Base-by-base conservation (phyloP, 2,888 invertebrate species). In the Yponomeuta evonymella region DNA sequence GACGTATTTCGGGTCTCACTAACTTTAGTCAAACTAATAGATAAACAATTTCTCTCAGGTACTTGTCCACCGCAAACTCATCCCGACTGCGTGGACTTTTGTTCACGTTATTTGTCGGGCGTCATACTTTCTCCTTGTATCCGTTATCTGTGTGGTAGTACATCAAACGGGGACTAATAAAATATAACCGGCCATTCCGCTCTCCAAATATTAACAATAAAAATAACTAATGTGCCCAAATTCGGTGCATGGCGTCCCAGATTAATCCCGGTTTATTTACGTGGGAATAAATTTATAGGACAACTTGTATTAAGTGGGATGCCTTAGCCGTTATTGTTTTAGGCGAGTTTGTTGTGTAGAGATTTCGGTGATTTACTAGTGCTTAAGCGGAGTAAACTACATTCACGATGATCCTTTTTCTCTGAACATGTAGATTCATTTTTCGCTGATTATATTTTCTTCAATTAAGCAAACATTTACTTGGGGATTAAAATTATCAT, bases 151-250 rank as follows among this genome's bases (percentile, higher is more conserved):
- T 12, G 15, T 3, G 15, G 67, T 62, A 29, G 65, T 72, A 70
- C 63, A 70, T 72, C 72, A 72, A 65, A 64, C 23, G 48, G 11
- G 63, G 23, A 58, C 68, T 72, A 72, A 72, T 72, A 70, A 70
- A 72, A 65, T 48, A 66, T 65, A 65, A 63, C 69, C 9, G 70
- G 51, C 51, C 51, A 58, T 58, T 58, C 51, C 51, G 51, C 51
- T 15, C 72, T 70, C 68, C 29, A 69, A 70, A 72, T 72, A 72
- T 72, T 72, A 72, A 72, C 72, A 70, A 72, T 72, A 72, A 72
- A 72, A 72, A 68, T 72, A 72, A 72, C 62, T 48, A 72, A 72
- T 72, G 72, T 69, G 69, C 68, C 70, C 36, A 67, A 67, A 67
- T 67, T 67, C 36, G 36, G 67, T 67, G 48, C 67, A 67, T 33